phyloP scores from a whole-genome alignment of 2,113 vertebrate species.

The Mola mola region DNA sequence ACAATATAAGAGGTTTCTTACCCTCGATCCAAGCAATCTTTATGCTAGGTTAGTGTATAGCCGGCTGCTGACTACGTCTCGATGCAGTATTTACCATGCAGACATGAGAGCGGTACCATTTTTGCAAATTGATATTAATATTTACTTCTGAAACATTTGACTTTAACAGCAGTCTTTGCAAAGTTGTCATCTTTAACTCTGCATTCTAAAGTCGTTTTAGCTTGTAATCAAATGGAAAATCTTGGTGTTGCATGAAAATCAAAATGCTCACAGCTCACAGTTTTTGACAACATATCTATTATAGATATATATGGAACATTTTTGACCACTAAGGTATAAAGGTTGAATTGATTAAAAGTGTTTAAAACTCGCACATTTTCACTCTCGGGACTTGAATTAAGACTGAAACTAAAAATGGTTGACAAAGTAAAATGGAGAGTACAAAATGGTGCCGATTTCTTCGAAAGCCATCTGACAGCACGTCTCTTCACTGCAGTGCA shows the following conservation, averaged over 20 bases:
- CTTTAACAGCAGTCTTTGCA: too few relatives aligned
- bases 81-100: not conserved
- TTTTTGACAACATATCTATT: too few relatives aligned
- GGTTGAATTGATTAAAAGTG: not conserved
- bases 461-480: not conserved
- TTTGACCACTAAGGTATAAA: too few relatives aligned
- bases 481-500: conserved; percentile 8
- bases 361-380: not conserved
- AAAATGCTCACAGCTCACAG: too few relatives aligned
- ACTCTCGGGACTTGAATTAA: too few relatives aligned
- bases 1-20: not conserved
- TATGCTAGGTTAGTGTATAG: not conserved
- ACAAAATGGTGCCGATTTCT: not conserved
- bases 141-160: too few relatives aligned
- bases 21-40: not conserved
- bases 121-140: too few relatives aligned
- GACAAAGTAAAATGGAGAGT: not conserved
- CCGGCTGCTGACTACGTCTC: not conserved
- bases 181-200: too few relatives aligned
- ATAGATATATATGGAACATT: too few relatives aligned
- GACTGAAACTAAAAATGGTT: not conserved
- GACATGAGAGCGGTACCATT: not conserved
- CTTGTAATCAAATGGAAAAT: too few relatives aligned
- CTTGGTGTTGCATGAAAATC: too few relatives aligned
- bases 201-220: too few relatives aligned